These are phyloP conservation scores for Parnassius smintheus DNA, from an alignment of 2,888 invertebrate genomes.

Conservation along the genomic window DNA sequence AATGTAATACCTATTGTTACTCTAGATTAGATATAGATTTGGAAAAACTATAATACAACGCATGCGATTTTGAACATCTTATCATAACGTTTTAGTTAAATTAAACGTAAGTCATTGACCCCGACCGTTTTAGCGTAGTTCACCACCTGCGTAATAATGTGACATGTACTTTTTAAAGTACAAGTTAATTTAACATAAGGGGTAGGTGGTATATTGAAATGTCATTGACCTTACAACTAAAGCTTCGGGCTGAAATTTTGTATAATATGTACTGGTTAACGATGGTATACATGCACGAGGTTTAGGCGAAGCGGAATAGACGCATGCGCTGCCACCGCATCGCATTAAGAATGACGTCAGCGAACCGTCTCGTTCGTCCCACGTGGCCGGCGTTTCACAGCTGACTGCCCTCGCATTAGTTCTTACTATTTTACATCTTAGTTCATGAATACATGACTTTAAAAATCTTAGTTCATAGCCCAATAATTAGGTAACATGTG, in stretches of 20 bases:
- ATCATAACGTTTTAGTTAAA: neutral
- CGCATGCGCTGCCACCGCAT: conserved; percentile 42
- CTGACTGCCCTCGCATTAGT: conserved; percentile 43
- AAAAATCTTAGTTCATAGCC: neutral
- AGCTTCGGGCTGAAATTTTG: conserved; percentile 69
- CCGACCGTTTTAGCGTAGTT: conserved; percentile 16
- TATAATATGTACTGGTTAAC: conserved; percentile 59
- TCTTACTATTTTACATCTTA: conserved; percentile 9
- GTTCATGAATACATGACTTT: neutral
- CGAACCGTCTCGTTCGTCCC: conserved; percentile 46
- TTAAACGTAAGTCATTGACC: conserved; percentile 18
- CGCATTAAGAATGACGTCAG: conserved; percentile 52
- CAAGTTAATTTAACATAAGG: conserved; percentile 33
- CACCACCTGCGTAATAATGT: conserved; percentile 13
- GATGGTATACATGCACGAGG: conserved; percentile 43
- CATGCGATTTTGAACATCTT: too few relatives aligned
- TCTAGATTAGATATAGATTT: too few relatives aligned
- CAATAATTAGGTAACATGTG: neutral
- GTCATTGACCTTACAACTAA: conserved; percentile 65
- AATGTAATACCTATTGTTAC: too few relatives aligned
- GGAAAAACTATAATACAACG: too few relatives aligned
- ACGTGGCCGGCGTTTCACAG: conserved; percentile 62
- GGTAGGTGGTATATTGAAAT: conserved; percentile 45
- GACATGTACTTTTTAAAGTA: conserved; percentile 17
- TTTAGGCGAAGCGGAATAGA: conserved; percentile 38